A percentile compares a stretch with the other conserved stretches of the same genome.
phyloP scores from a whole-genome alignment of 2,113 vertebrate genomes.

The Kryptolebias marmoratus region DNA sequence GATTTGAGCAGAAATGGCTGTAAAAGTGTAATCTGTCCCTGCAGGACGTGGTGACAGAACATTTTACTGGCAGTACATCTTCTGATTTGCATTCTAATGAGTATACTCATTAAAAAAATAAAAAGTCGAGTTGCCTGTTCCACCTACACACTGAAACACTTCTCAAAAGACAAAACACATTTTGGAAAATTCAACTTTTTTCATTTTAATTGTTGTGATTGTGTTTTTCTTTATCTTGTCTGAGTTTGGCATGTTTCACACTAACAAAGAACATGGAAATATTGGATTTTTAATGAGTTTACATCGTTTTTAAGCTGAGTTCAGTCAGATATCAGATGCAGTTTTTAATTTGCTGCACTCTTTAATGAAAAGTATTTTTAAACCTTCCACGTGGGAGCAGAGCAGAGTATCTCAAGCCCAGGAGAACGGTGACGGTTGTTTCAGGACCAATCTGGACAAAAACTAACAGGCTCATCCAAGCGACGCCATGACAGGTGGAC shows the following conservation, averaged over 20 bases:
- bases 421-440: too few relatives aligned
- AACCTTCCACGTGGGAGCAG: too few relatives aligned
- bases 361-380: too few relatives aligned
- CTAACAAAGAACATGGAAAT: conserved; percentile 2
- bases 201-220: neutral
- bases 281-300: neutral
- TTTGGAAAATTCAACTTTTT: conserved; percentile 41
- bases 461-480: too few relatives aligned
- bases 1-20: conserved; percentile 36
- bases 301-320: neutral
- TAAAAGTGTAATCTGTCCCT: conserved; percentile 37
- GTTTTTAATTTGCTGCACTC: neutral
- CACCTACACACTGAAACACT: conserved; percentile 24
- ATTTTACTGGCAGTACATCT: conserved; percentile 55
- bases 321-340: conserved; percentile 1
- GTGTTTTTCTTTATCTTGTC: neutral
- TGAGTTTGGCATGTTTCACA: neutral
- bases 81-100: conserved; percentile 68
- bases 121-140: conserved; percentile 33
- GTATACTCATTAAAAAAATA: conserved; percentile 21
- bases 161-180: conserved; percentile 17
- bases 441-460: too few relatives aligned
- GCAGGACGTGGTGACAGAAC: conserved; percentile 53
- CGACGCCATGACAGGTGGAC: too few relatives aligned
- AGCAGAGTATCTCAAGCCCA: too few relatives aligned